Percentiles rank a stretch among this genome's conserved stretches.
phyloP scores from a whole-genome alignment of 1,140 invertebrate genomes.

The Caenorhabditis tropicalis region DNA sequence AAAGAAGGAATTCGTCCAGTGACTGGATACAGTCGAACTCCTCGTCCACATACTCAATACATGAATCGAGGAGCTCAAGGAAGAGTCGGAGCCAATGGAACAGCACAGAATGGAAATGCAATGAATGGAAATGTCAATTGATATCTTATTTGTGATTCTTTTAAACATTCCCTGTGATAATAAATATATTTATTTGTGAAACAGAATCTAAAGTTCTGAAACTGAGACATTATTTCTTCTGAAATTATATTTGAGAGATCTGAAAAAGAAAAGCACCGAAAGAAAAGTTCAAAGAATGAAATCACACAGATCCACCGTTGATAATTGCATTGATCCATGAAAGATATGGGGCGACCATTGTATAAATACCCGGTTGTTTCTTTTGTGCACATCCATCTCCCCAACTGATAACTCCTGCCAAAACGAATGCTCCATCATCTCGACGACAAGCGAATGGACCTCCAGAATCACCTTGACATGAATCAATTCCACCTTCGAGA shows the following conservation, averaged over 20 bases:
- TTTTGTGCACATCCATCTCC: slow-evolving; percentile 56
- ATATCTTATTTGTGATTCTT: background rate
- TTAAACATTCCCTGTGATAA: background rate
- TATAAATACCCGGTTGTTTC: slow-evolving; percentile 57
- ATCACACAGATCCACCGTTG: background rate
- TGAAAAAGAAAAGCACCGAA: background rate
- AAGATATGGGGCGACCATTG: slow-evolving; percentile 56
- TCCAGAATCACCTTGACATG: slow-evolving; percentile 53
- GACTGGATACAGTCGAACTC: slow-evolving; percentile 32
- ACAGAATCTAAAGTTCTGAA: no score
- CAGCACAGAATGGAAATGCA: background rate
- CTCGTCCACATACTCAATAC: slow-evolving; percentile 27
- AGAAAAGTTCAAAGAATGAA: background rate
- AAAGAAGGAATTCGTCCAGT: slow-evolving; percentile 31
- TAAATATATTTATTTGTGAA: background rate
- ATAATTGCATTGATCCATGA: slow-evolving; percentile 51
- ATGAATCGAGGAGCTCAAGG: background rate
- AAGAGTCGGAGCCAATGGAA: background rate
- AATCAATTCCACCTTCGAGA: slow-evolving; percentile 53
- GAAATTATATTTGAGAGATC: background rate
- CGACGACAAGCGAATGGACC: slow-evolving; percentile 43
- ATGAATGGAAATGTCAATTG: background rate
- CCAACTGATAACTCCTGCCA: slow-evolving; percentile 56
- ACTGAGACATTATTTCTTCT: no score
- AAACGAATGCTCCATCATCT: slow-evolving; percentile 40